Evolutionary conservation across 2,797 vertebrate genomes (phyloP), one percentile per base, ranked within the genome.

Genomic region (Coluber constrictor): DNA sequence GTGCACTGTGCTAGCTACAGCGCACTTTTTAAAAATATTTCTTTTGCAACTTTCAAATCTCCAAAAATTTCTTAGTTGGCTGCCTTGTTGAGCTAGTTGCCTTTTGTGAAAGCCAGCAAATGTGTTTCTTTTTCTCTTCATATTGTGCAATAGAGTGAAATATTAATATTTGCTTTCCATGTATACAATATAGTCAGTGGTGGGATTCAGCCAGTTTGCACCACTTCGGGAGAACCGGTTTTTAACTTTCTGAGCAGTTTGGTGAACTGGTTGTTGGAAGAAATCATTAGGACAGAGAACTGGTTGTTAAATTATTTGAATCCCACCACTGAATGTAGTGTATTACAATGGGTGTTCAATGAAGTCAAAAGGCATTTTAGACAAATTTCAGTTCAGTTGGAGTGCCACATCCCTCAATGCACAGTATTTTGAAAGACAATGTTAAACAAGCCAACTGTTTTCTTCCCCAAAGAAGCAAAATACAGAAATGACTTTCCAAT

Each of bases 301-400:
- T 2, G 2, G 37, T 37, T 37, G 37, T 37, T 37, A 37, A 37
- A 37, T 37, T 37, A 37, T 37, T 37, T 37, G 37, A 37, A 37
- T 37, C 37, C 37, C 37, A 37, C 37, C 37, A 37, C 37, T 37
- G 37, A 37, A 37, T 79, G n/a, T 20, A 47, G 55, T 70, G 66
- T 25, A 2, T 66, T 90, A 54, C 32, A 37, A 8, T 9, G 29
- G n/a, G 70, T 2, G 20, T 8, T 37, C 61, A 61, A 92, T 90
- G 88, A 86, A 93, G 83, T 74, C 61, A 88, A 87, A 93, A 88
- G n/a, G 13, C 15, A 23, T 54, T 54, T 91, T 91, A 61, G 29
- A 93, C 23, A 51, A 66, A 60, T 88, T 43, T 63, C 18, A 47
- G 29, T 88, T 88, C 5, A 7, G 5, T 55, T 57, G 43, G 55